phyloP scores from a whole-genome alignment of 2,113 vertebrate genomes.

The Lycaon pictus region DNA sequence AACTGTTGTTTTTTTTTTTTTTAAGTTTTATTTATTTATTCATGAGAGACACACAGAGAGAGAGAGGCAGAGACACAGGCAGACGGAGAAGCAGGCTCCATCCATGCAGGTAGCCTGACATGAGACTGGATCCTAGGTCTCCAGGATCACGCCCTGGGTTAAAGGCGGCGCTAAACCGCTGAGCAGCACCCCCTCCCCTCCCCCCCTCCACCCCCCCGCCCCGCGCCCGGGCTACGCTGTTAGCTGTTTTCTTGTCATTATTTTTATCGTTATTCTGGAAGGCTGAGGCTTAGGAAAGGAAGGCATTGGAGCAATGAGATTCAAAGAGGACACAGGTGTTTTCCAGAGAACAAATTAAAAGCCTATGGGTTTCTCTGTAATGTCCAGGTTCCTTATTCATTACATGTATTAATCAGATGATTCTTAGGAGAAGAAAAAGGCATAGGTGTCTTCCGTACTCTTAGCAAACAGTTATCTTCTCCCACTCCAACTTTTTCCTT shows the following conservation, averaged over 20 bases:
- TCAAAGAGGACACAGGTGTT: not conserved
- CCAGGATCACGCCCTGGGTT: too few species aligned
- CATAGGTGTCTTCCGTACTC: not conserved
- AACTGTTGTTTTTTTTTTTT: not conserved
- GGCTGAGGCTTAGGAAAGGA: not conserved
- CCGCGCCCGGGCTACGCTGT: too few species aligned
- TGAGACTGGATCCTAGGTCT: too few species aligned
- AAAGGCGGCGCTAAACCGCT: too few species aligned
- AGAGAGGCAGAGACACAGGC: too few species aligned
- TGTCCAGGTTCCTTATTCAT: not conserved
- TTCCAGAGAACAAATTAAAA: not conserved
- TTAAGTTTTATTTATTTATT: too few species aligned
- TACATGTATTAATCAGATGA: not conserved
- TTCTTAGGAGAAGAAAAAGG: not conserved
- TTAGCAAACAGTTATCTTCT: not conserved
- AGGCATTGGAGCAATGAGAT: not conserved
- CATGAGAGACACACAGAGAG: too few species aligned
- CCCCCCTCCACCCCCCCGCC: accelerated
- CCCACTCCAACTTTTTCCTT: not conserved
- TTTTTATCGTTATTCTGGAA: not conserved
- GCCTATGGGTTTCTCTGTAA: not conserved
- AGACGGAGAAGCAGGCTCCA: too few species aligned
- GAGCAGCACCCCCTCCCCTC: too few species aligned
- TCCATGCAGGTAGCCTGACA: too few species aligned
- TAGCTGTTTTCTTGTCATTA: not conserved